Base-by-base conservation (phyloP, 2,113 vertebrate species). In the Rhodinocichla rosea region DNA sequence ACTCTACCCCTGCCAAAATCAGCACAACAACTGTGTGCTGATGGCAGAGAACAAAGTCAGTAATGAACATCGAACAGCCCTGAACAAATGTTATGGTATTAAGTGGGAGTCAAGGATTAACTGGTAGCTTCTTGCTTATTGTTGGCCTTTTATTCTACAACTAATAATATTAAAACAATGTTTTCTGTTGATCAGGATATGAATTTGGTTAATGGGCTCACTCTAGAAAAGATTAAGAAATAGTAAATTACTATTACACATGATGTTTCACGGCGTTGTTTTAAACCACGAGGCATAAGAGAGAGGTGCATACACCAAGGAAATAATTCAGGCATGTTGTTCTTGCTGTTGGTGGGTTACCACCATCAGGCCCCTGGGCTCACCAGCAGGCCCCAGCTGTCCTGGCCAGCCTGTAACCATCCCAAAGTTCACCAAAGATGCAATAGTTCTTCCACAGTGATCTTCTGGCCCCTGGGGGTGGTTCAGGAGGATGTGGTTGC, bases 371-470 rank as follows among this genome's bases (percentile, higher is more conserved):
- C 4, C 42, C 21, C 64, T 6, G 11, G n/a, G 24, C 37, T 81
- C 10, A 23, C 7, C 40, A 69, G 19, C 32, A 77, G 69, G 37
- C 7, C 44, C 13, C 35, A 50, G 55, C 27, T 55, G 32, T 50
- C 47, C 33, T 3, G 11, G n/a, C 16, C 47, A 89, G 19, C 17
- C 40, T 40, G 32, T 49, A 89, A 49, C 7, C 33, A 15, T 56
- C 18, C 19, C 16, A 9, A 26, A 30, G 13, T 52, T 32, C 75
- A 17, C 33, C 11, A 3, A 59, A 50, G 37, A 15, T 17, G 6
- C 13, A 1, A 4, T 1, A 23, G 16, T 10, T n/a, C 18, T 11
- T 75, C 8, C 16, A 1, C 32, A 53, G 14, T 3, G 14, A 9
- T 63, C 1, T 2, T 47, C n/a, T 76, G 35, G 20, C 10, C 53